Base-by-base conservation (phyloP, 2,797 vertebrate species). In the Perodicticus potto region DNA sequence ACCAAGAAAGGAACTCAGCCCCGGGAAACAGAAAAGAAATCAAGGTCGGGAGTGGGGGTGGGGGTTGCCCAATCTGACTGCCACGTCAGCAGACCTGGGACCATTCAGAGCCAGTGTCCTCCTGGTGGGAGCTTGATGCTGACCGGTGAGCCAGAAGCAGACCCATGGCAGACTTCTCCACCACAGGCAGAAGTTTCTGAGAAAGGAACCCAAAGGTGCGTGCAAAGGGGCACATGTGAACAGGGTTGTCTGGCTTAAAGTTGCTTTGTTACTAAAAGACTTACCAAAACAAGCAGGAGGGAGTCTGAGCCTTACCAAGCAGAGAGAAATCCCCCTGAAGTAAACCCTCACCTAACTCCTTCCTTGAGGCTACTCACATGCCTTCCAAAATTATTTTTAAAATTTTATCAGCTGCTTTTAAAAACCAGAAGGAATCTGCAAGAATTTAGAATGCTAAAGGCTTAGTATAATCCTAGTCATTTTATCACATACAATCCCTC, bases 331-430 rank as follows among this genome's bases (percentile, higher is more conserved):
- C 10, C 37, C 7, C 27, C 57, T 3, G 10, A 74, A n/a, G 65
- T 59, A 65, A 78, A 69, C 7, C 29, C 61, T 69, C 43, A 49
- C 59, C 57, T 77, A 8, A 85, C 83, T 70, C 27, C 57, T 83
- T 77, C 40, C 53, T 13, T 90, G 49, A 70, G 27, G 32, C 13
- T 27, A 92, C 63, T 43, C 77, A 87, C 77, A 76, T 63, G 59
- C 13, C 25, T 73, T 70, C n/a, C 43, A 77, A 77, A 55, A 78
- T 77, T 73, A 77, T 90, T 63, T 61, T 61, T 72, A 63, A 29
- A 77, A 69, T 63, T 74, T 55, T 57, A 73, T 45, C 45, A 40
- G 14, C 34, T 77, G 89, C 16, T 93, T 87, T 95, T 86, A 77
- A 19, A 87, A 93, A 20, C 5, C 8, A 53, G 89, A 85, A 89